Evolutionary conservation across 2,113 vertebrate genomes (phyloP), one percentile per base, ranked within the genome.

Genomic region (Willisornis vidua): DNA sequence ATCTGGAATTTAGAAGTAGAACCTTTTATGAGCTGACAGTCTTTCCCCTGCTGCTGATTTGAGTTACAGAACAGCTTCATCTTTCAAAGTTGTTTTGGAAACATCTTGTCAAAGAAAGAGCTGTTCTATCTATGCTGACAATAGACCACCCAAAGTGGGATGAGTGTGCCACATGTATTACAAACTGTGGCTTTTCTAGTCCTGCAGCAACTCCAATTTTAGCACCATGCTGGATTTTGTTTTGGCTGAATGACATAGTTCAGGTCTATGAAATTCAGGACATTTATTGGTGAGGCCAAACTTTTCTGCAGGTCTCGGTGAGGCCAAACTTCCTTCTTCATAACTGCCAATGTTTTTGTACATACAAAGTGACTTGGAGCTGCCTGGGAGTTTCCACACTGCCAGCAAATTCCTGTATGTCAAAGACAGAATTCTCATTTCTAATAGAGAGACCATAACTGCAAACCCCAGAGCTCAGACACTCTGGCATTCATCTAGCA

Each of bases 21-120:
- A 57, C 39, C 24, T 86, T 74, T 88, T 59, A 58, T 20, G 20
- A 86, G 45, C 55, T 37, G 67, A 75, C n/a, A 89, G 82, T 78
- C 57, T 67, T 93, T 74, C n/a, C 17, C 26, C 39, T 46, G 7
- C 35, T 68, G 55, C 24, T 75, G 71, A 61, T 4, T 3, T 74
- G 67, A 89, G 55, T 67, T 77, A 67, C 52, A 55, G 46, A 90
- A 83, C 3, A 84, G 19, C 48, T 95, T 84, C 63, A 55, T 88
- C 71, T 80, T 80, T 82, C 75, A 16, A 91, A 68, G 31, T 67
- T 58, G n/a, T 73, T 96, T 83, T 49, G 49, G 49, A 96, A 89
- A 58, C 16, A 35, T 17, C 37, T 73, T 29, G 9, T 75, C 74
- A 52, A 12, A 41, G 66, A 76, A 58, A 35, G 23, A 87, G 31